These are phyloP conservation scores for Xylocampa areola DNA, from an alignment of 2,888 invertebrate species.

Conservation along the genomic window DNA sequence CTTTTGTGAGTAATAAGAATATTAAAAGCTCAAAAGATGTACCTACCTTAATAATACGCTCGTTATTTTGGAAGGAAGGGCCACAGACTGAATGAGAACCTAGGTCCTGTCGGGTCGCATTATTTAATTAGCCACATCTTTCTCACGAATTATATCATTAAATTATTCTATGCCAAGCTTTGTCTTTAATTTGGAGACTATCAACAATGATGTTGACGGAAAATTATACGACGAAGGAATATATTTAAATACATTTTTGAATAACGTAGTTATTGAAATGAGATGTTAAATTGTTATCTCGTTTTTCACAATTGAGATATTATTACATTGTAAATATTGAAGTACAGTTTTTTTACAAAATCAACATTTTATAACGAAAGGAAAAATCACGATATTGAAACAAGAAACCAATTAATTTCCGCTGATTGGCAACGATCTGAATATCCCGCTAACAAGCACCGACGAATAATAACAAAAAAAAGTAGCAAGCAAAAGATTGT, in stretches of 20 bases:
- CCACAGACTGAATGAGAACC: constrained; percentile 10
- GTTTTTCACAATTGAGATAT: constrained; percentile 29
- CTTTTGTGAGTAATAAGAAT: constrained; percentile 7
- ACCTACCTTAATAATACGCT: constrained; percentile 9
- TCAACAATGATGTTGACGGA: constrained; percentile 4
- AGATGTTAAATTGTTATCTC: constrained; percentile 32
- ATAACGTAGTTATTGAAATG: constrained; percentile 16
- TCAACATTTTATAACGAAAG: constrained; percentile 43
- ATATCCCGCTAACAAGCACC: constrained; percentile 53
- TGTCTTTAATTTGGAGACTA: not conserved
- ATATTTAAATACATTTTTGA: constrained; percentile 6
- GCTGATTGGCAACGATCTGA: constrained; percentile 59
- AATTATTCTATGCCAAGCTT: constrained; percentile 6
- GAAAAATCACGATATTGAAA: constrained; percentile 53
- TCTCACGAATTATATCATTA: constrained; percentile 9
- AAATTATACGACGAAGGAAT: constrained; percentile 3
- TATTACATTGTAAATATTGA: constrained; percentile 43
- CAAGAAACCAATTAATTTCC: constrained; percentile 60
- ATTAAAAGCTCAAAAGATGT: constrained; percentile 2
- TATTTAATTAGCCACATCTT: constrained; percentile 17
- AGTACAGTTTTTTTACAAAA: constrained; percentile 35
- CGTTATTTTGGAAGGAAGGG: constrained; percentile 2
- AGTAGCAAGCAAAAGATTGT: constrained; percentile 27
- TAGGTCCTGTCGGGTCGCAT: constrained; percentile 13
- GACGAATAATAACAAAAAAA: constrained; percentile 53